Percentiles rank a stretch among this genome's conserved stretches.
Conservation (phyloP, 2,797 vertebrate genomes). For the Falco concolor region DNA sequence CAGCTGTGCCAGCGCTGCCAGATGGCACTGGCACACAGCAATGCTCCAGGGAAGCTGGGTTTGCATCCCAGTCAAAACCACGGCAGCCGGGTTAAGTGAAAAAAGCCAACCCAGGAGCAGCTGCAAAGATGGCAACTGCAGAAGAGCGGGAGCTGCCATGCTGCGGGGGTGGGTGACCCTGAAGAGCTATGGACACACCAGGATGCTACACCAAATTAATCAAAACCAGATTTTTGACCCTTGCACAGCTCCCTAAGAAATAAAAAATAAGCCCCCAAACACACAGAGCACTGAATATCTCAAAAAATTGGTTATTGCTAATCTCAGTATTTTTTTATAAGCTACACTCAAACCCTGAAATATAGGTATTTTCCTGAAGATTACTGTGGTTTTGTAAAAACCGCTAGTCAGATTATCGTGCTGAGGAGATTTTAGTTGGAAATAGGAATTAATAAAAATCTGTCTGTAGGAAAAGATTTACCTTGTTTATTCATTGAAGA, state of each 20-base stretch:
- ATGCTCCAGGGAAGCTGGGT: not conserved
- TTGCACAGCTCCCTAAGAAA: not conserved
- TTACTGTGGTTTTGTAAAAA: not conserved
- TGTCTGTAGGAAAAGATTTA: not conserved
- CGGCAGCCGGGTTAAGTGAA: not conserved
- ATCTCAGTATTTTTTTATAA: not conserved
- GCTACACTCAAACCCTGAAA: not conserved
- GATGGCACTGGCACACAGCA: accelerated
- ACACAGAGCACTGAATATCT: not conserved
- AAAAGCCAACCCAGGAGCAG: not conserved
- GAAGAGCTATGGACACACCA: not conserved
- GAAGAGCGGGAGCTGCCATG: not conserved
- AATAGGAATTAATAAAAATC: not conserved
- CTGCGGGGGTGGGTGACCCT: not conserved
- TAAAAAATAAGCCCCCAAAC: not conserved
- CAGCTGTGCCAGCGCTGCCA: not conserved
- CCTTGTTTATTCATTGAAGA: not conserved
- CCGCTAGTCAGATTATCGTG: not conserved
- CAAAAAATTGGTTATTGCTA: not conserved
- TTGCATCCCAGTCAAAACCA: not conserved
- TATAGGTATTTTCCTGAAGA: not conserved
- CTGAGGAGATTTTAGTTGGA: not conserved
- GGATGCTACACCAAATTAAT: not conserved
- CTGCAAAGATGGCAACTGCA: not conserved
- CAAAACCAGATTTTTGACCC: not conserved